Evolutionary conservation across 53 echinoderm and acorn worm genomes (phyloP).

Genomic region (Astropecten irregularis): DNA sequence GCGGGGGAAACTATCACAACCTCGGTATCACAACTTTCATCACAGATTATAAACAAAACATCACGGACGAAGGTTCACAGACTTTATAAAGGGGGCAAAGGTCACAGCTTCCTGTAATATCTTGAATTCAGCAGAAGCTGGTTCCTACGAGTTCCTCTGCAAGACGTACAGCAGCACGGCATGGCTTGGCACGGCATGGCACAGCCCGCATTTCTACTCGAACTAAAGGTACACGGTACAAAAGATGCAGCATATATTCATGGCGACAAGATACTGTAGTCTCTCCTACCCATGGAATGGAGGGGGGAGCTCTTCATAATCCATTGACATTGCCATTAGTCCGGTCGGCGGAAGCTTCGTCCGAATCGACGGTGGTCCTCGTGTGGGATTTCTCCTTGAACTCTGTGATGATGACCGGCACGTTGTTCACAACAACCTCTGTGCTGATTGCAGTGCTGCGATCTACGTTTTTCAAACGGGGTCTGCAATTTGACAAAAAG

Average conservation of each 20-base stretch:
- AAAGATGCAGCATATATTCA: slow-evolving; percentile 47
- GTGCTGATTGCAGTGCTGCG: slow-evolving; percentile 87
- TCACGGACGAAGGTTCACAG: no score
- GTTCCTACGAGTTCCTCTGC: no score
- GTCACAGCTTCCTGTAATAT: no score
- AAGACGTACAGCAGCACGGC: no score
- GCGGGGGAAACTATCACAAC: no score
- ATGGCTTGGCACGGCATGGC: background rate
- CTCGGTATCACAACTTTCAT: no score
- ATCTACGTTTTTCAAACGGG: slow-evolving; percentile 97
- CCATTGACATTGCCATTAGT: slow-evolving; percentile 62
- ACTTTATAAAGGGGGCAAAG: no score
- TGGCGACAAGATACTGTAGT: no score
- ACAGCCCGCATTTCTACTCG: background rate
- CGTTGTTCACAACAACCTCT: slow-evolving; percentile 90
- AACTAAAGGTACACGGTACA: slow-evolving; percentile 3
- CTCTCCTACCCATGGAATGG: no score
- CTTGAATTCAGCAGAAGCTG: no score
- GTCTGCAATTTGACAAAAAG: slow-evolving; percentile 66
- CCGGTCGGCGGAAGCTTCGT: slow-evolving; percentile 27
- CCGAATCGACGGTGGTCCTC: slow-evolving; percentile 31
- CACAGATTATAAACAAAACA: no score
- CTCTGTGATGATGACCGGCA: slow-evolving; percentile 94
- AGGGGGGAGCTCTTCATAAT: slow-evolving; percentile 45
- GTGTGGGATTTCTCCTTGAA: slow-evolving; percentile 87